These are phyloP conservation scores for Melanogrammus aeglefinus DNA, from an alignment of 2,797 vertebrate genomes.

Conservation along the genomic window DNA sequence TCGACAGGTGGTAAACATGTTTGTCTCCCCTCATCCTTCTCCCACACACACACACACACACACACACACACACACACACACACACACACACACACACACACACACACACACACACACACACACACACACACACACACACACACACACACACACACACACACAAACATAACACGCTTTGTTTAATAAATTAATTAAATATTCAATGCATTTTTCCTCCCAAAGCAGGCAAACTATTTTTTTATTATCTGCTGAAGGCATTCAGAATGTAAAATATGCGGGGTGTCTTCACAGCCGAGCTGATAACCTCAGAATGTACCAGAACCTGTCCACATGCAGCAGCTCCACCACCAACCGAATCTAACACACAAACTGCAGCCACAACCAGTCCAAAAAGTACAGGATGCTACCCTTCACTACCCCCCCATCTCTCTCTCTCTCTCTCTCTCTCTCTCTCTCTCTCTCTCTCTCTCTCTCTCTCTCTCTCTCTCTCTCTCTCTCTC, in stretches of 20 bases:
- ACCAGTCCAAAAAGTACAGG: constrained; percentile 24
- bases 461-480: too few species aligned
- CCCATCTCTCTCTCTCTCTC: too few species aligned
- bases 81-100: too few species aligned
- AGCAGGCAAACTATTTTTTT: not conserved
- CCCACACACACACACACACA: too few species aligned
- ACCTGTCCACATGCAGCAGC: constrained; percentile 70
- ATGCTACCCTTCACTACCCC: too few species aligned
- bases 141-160: too few species aligned
- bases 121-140: too few species aligned
- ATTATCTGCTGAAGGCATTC: not conserved
- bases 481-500: too few species aligned
- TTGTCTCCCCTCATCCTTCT: constrained; percentile 51
- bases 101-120: too few species aligned
- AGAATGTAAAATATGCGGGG: constrained; percentile 61
- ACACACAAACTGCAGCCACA: constrained; percentile 13
- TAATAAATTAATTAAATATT: not conserved
- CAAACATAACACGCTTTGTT: not conserved
- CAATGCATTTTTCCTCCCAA: not conserved
- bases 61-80: too few species aligned
- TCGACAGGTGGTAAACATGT: constrained; percentile 83
- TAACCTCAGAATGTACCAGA: constrained; percentile 80
- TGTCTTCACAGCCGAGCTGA: constrained; percentile 73
- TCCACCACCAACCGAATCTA: constrained; percentile 55
- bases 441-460: too few species aligned